A percentile compares a stretch with the other conserved stretches of the same genome.
phyloP scores from a whole-genome alignment of 2,888 invertebrate genomes.

The Coleophora flavipennella region DNA sequence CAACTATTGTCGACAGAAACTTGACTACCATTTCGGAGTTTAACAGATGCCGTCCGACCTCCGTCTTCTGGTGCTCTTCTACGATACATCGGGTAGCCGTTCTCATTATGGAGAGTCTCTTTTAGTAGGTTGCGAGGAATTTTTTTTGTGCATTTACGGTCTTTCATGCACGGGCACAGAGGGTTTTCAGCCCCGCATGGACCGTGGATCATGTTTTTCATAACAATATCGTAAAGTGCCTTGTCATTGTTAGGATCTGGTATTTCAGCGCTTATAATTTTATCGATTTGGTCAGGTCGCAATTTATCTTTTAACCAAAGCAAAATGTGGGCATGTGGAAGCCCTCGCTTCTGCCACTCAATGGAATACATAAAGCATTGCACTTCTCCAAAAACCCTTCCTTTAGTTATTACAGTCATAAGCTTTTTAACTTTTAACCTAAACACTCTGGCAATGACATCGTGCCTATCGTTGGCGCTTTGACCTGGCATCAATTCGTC shows the following conservation, averaged over 20 bases:
- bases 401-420: slow-evolving; percentile 17
- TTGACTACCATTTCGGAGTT: slow-evolving; percentile 7
- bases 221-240: slow-evolving; percentile 8
- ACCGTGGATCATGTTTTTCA: slow-evolving; percentile 12
- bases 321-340: slow-evolving; percentile 15
- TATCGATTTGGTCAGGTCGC: slow-evolving; percentile 17
- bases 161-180: slow-evolving; percentile 11
- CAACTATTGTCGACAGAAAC: slow-evolving; percentile 7
- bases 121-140: slow-evolving; percentile 10
- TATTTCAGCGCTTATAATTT: slow-evolving; percentile 8
- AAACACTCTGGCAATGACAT: too few species aligned
- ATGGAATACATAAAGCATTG: slow-evolving; percentile 17
- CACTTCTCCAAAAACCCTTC: slow-evolving; percentile 17
- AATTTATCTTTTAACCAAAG: slow-evolving; percentile 18
- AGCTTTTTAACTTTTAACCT: slow-evolving; percentile 21
- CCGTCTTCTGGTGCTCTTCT: slow-evolving; percentile 19
- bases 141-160: slow-evolving; percentile 8
- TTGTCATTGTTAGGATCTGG: slow-evolving; percentile 11
- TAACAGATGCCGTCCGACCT: slow-evolving; percentile 16
- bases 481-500: slow-evolving; percentile 16
- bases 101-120: slow-evolving; percentile 18
- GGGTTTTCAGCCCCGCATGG: slow-evolving; percentile 11
- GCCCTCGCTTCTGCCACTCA: background rate
- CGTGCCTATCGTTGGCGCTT: slow-evolving; percentile 20
- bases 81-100: slow-evolving; percentile 25